These are phyloP conservation scores for Pelochelys cantorii DNA, from an alignment of 2,797 vertebrate genomes.

Conservation along the genomic window DNA sequence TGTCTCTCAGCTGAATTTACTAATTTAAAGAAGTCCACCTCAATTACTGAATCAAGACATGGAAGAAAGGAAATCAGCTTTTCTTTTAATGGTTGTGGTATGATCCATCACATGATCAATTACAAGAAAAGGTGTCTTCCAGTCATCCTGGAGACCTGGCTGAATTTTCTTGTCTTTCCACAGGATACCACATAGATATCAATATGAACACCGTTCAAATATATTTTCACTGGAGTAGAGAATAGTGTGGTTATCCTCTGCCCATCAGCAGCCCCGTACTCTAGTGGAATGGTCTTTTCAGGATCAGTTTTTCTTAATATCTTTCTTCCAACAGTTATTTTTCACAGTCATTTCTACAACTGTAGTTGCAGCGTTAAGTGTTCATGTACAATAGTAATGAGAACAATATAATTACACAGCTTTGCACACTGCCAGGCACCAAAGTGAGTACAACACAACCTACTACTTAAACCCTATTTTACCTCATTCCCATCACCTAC, in stretches of 20 bases:
- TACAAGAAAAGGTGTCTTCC: not conserved
- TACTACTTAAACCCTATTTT: not conserved
- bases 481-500: not conserved
- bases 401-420: not conserved
- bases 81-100: not conserved
- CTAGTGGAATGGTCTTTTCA: not conserved
- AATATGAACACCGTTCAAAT: not conserved
- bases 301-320: not conserved
- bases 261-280: not conserved
- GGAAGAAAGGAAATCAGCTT: not conserved
- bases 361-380: not conserved
- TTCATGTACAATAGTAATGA: not conserved
- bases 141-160: not conserved
- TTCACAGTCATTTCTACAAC: not conserved
- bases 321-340: not conserved
- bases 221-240: not conserved
- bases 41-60: fast-evolving
- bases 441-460: not conserved
- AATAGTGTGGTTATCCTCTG: not conserved
- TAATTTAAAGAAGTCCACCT: not conserved
- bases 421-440: not conserved
- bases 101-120: not conserved
- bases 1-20: not conserved
- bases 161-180: not conserved
- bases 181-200: not conserved